Base-by-base conservation (phyloP, 2,113 vertebrate species). In the Peucedramus taeniatus region DNA sequence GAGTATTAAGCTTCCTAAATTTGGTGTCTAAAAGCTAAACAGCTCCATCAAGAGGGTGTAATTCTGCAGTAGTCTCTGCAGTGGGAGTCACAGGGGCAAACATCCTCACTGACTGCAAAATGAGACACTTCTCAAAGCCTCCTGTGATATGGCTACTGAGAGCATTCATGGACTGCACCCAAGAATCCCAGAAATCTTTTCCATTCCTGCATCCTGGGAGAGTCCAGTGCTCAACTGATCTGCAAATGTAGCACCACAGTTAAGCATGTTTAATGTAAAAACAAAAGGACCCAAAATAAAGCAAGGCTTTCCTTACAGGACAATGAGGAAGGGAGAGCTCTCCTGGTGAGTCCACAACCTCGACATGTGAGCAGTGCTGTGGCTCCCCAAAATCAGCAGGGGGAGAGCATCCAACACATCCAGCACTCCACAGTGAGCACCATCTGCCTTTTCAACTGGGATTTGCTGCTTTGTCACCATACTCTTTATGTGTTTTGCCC, bases 321-420 rank as follows among this genome's bases (percentile, higher is more conserved):
- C 51, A 23, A 7, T 57, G 22, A 59, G 31, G 31, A 42, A 47
- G 49, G 28, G n/a, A 19, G 2, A 15, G 5, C 7, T 28, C 54
- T 82, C 33, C 44, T 7, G 2, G 5, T 10, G 10, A 66, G 22
- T 44, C 54, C 56, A 63, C 1, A 2, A 4, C 17, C 75, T 68
- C 1, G 1, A 24, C 1, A 5, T 2, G 3, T 24, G 35, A 85
- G 31, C 1, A 1, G 22, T 5, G 24, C n/a, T 33, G 9, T 20
- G 24, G 11, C 26, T 89, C 65, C n/a, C 53, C 54, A 84, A 7
- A 10, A 45, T 18, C 54, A n/a, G n/a, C 37, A 42, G 39, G 42
- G 31, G 28, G 3, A 49, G 9, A 61, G 20, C 71, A 83, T 27
- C 31, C 49, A 24, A 45, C 23, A 21, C 35, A 56, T 47, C 27